Conservation (phyloP, 2,888 invertebrate species). For the Dorcus hopei region DNA sequence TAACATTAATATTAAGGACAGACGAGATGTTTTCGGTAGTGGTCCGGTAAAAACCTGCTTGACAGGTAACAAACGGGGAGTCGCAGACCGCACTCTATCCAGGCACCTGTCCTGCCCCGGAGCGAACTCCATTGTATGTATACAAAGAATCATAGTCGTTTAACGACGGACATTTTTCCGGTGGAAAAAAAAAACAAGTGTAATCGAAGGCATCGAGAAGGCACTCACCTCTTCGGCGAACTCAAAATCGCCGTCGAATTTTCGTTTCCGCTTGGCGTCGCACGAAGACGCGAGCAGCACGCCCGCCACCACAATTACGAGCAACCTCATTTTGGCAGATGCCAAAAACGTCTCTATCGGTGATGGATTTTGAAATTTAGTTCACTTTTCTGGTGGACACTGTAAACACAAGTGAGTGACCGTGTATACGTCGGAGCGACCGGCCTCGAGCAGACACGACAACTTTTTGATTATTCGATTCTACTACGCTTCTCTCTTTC, state of each 20-base stretch:
- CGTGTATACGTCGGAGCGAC: constrained; percentile 17
- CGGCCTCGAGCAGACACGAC: constrained; percentile 37
- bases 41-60: constrained; percentile 31
- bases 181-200: too few relatives aligned
- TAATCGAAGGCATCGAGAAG: too few relatives aligned
- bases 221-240: constrained; percentile 72
- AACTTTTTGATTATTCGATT: constrained; percentile 45
- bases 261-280: constrained; percentile 62
- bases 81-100: constrained; percentile 22
- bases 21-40: constrained; percentile 1
- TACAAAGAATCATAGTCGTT: constrained; percentile 8
- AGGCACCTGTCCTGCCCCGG: constrained; percentile 25
- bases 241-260: constrained; percentile 75
- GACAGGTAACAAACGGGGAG: constrained; percentile 31
- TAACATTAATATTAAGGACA: neutral
- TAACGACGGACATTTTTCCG: too few relatives aligned
- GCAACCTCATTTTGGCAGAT: constrained; percentile 42
- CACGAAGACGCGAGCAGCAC: constrained; percentile 44
- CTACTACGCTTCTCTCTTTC: constrained; percentile 24
- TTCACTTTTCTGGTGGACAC: constrained; percentile 6
- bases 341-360: neutral
- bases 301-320: constrained; percentile 47
- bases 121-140: constrained; percentile 18
- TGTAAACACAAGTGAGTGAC: constrained; percentile 18
- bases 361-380: neutral